These are phyloP conservation scores for Orussus abietinus DNA, from an alignment of 1,140 invertebrate species.

Conservation along the genomic window DNA sequence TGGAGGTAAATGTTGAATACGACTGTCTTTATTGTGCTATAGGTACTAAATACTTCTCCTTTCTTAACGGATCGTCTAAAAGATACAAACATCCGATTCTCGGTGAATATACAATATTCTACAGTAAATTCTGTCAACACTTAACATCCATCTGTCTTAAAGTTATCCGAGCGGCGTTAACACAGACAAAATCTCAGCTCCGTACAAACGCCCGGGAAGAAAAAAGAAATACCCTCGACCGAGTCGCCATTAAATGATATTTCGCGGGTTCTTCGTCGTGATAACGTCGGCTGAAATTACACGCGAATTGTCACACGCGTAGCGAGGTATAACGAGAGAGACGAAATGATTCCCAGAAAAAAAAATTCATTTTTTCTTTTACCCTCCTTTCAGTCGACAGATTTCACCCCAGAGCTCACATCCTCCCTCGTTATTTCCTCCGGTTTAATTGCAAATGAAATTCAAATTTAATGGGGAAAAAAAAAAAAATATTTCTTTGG, in stretches of 20 bases:
- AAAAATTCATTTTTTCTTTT: too few species aligned
- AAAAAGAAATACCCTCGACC: too few species aligned
- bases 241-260: too few species aligned
- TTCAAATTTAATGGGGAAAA: background rate
- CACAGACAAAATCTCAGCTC: constrained; percentile 6
- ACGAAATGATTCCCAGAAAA: too few species aligned
- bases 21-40: background rate
- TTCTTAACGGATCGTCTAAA: constrained; percentile 16
- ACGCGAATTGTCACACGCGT: too few species aligned
- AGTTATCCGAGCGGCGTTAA: constrained; percentile 9
- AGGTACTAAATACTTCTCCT: constrained; percentile 2
- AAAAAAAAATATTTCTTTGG: constrained; percentile 3
- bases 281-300: too few species aligned
- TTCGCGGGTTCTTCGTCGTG: too few species aligned
- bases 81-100: constrained; percentile 18
- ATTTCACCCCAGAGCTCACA: too few species aligned
- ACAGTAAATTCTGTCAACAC: constrained; percentile 17
- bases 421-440: background rate
- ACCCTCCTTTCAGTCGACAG: too few species aligned
- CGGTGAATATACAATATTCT: constrained; percentile 19
- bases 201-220: too few species aligned
- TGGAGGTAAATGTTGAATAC: background rate
- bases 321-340: too few species aligned
- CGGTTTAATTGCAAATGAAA: background rate
- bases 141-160: constrained; percentile 19